Conservation (phyloP, 2,113 vertebrate genomes). For the Corapipo altera region DNA sequence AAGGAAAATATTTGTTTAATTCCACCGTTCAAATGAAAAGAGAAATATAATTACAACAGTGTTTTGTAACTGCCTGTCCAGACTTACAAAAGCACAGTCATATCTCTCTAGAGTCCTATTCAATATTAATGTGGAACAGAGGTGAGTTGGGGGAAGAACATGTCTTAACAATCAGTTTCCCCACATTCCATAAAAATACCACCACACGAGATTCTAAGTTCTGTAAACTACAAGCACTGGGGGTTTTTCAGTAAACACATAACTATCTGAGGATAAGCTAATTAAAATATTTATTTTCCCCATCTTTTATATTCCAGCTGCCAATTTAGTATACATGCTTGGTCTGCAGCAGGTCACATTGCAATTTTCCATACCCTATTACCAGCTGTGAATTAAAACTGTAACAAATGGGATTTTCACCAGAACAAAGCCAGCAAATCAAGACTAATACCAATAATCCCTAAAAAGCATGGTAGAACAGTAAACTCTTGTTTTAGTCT, state of each 20-base stretch:
- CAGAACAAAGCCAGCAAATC: background rate
- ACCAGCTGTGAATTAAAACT: background rate
- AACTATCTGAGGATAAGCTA: background rate
- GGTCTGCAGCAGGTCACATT: background rate
- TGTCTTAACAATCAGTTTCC: background rate
- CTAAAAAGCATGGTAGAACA: background rate
- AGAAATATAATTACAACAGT: conserved; percentile 50
- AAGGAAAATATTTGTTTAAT: conserved; percentile 68
- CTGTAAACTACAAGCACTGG: background rate
- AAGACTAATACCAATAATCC: background rate
- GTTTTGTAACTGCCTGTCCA: conserved; percentile 16
- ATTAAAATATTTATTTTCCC: background rate
- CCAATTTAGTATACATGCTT: background rate
- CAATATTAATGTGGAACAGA: background rate
- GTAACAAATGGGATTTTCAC: background rate
- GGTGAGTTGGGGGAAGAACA: background rate
- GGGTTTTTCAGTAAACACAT: background rate
- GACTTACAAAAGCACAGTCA: background rate
- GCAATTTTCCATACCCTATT: background rate
- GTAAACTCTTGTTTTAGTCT: background rate
- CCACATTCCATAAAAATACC: background rate
- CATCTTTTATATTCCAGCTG: background rate
- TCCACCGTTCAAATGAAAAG: conserved; percentile 40
- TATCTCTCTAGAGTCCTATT: background rate
- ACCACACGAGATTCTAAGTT: background rate